Evolutionary conservation across 2,797 vertebrate species (phyloP), one percentile per base, ranked within the genome.

Genomic region (Enteromius trimaculatus): DNA sequence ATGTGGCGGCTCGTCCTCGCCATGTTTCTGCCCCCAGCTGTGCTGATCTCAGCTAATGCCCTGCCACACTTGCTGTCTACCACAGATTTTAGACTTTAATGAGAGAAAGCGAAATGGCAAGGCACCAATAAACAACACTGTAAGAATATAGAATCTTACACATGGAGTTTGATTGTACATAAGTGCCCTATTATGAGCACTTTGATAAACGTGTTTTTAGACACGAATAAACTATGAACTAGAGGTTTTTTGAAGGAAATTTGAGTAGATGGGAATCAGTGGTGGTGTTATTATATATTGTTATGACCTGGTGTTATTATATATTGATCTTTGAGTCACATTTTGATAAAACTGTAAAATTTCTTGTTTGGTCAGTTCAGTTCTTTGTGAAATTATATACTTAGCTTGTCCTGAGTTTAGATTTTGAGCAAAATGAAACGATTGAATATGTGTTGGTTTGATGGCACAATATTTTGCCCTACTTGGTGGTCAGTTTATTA

Each of bases 11-110:
- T 29, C 9, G 1, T 80, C n/a, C 19, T 29, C 51, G 13, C 23
- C 2, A 7, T 29, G 37, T 62, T 71, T 80, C 66, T 60, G 53
- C 39, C 23, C 16, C 53, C 75, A 77, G 53, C 51, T 77, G 49
- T 83, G 58, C 53, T 71, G 42, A 55, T 65, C 34, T 68, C 74
- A 55, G 62, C 26, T 62, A 62, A 62, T 62, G 60, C 23, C 14
- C 60, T 6, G 26, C 60, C 60, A 29, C 9, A 71, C 44, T 58
- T 53, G 44, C 55, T 14, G 66, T 62, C 55, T 47, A 29, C 16
- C 29, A 51, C 65, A 71, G 21, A 51, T 23, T 58, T 44, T 6
- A 29, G 14, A 29, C 23, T 70, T 80, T 44, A 60, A 44, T 47
- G 66, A 21, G 65, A 70, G 37, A 55, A 31, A 70, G n/a, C 4